These are phyloP conservation scores for Tetraneura akinire DNA, from an alignment of 1,140 invertebrate genomes.

Conservation along the genomic window DNA sequence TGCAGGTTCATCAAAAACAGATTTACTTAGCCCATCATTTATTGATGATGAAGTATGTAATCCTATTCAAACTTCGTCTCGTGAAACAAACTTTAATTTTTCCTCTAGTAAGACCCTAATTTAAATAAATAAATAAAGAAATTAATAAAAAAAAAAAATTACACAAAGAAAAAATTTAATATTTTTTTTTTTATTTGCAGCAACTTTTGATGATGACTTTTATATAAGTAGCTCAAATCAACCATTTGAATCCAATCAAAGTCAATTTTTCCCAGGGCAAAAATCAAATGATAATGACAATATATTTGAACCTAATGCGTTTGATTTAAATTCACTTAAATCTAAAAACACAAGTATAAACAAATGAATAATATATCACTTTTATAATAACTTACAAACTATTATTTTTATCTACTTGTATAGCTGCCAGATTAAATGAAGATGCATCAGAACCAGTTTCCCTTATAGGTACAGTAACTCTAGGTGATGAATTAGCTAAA, in stretches of 20 bases:
- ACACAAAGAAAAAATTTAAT: no score
- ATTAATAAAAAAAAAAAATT: no score
- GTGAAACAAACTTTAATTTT: conserved; percentile 35
- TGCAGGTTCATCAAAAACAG: conserved; percentile 22
- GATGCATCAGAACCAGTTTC: conserved; percentile 38
- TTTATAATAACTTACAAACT: not conserved
- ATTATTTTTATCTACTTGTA: not conserved
- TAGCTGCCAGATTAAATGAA: conserved; percentile 30
- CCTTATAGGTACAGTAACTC: not conserved
- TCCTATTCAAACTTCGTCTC: not conserved
- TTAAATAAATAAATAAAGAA: not conserved
- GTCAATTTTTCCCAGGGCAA: conserved; percentile 72
- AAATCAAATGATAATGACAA: conserved; percentile 23
- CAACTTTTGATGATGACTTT: conserved; percentile 57
- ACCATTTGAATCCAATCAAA: conserved; percentile 69
- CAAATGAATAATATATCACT: not conserved
- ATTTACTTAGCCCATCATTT: not conserved
- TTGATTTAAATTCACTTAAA: conserved; percentile 55
- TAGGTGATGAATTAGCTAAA: conserved; percentile 33
- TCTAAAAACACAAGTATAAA: conserved; percentile 46
- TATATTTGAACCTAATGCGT: conserved; percentile 37
- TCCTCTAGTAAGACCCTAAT: not conserved
- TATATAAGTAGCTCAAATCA: conserved; percentile 69
- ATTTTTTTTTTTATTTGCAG: not conserved
- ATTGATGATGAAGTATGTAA: conserved; percentile 37